A percentile compares a stretch with the other conserved stretches of the same genome.
Conservation (phyloP, 2,888 invertebrate species). For the Volucella bombylans region DNA sequence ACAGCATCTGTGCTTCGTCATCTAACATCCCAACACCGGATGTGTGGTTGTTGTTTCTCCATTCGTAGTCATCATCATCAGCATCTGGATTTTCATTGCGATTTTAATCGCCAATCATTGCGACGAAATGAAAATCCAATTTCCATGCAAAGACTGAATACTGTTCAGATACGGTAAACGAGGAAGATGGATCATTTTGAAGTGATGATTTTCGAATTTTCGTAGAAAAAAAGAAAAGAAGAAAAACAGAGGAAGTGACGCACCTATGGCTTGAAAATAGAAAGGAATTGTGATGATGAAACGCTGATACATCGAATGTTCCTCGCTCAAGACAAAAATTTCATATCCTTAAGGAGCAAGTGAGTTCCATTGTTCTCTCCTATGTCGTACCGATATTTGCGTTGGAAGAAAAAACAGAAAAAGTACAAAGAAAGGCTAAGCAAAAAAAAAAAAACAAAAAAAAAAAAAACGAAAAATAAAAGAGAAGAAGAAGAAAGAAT, state of each 20-base stretch:
- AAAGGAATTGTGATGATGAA: background rate
- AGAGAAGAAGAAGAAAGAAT: slow-evolving; percentile 24
- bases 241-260: background rate
- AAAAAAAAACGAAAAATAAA: background rate
- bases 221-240: background rate
- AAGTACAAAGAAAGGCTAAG: background rate
- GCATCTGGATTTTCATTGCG: slow-evolving; percentile 7
- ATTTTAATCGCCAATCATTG: slow-evolving; percentile 57
- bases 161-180: background rate
- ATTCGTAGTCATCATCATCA: slow-evolving; percentile 13
- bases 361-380: background rate
- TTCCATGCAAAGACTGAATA: slow-evolving; percentile 23
- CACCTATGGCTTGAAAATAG: no score
- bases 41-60: slow-evolving; percentile 22
- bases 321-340: slow-evolving; percentile 6
- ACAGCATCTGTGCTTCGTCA: slow-evolving; percentile 40
- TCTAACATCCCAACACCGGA: slow-evolving; percentile 14
- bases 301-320: slow-evolving; percentile 20
- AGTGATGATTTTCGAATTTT: slow-evolving; percentile 1
- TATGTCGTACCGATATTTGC: background rate
- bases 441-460: slow-evolving; percentile 2
- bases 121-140: slow-evolving; percentile 45
- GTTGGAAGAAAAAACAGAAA: background rate
- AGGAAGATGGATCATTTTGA: slow-evolving; percentile 25
- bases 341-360: slow-evolving; percentile 28